These are phyloP conservation scores for Eristalis intricaria DNA, from an alignment of 2,888 invertebrate species.

Conservation along the genomic window DNA sequence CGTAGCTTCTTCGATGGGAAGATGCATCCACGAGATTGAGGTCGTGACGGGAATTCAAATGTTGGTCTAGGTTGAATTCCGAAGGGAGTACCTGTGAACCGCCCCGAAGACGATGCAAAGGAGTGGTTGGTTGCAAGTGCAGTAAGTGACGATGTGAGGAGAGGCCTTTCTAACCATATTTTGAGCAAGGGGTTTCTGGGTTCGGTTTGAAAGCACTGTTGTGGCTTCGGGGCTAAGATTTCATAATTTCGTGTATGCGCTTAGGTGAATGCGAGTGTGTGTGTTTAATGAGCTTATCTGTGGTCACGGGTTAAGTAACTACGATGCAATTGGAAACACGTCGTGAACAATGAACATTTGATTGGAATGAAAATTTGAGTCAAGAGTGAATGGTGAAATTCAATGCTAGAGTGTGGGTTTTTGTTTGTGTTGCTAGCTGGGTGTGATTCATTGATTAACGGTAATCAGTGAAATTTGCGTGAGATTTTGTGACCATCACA, in stretches of 20 bases:
- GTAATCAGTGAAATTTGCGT: not conserved
- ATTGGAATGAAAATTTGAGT: conserved; percentile 2
- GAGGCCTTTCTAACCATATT: conserved; percentile 28
- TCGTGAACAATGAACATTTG: conserved; percentile 20
- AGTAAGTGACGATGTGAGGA: conserved; percentile 25
- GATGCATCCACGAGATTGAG: conserved; percentile 43
- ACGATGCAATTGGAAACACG: conserved; percentile 14
- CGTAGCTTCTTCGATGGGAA: conserved; percentile 65
- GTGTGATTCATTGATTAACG: not conserved
- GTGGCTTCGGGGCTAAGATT: conserved; percentile 57
- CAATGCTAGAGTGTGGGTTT: not conserved
- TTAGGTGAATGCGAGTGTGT: not conserved
- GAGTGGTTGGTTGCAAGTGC: conserved; percentile 3
- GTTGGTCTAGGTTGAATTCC: conserved; percentile 22
- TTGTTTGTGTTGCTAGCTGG: not conserved
- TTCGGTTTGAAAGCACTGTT: conserved; percentile 24
- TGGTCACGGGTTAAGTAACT: conserved; percentile 16
- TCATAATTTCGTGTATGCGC: not conserved
- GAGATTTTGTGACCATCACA: not conserved
- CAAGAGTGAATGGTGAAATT: conserved; percentile 13
- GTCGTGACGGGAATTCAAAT: conserved; percentile 65
- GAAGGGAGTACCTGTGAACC: conserved; percentile 38
- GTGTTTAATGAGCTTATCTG: conserved; percentile 23
- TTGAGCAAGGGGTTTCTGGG: not conserved
- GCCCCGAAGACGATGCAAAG: conserved; percentile 18